Evolutionary conservation across 2,113 vertebrate species (phyloP).

Genomic region (Casuarius casuarius): DNA sequence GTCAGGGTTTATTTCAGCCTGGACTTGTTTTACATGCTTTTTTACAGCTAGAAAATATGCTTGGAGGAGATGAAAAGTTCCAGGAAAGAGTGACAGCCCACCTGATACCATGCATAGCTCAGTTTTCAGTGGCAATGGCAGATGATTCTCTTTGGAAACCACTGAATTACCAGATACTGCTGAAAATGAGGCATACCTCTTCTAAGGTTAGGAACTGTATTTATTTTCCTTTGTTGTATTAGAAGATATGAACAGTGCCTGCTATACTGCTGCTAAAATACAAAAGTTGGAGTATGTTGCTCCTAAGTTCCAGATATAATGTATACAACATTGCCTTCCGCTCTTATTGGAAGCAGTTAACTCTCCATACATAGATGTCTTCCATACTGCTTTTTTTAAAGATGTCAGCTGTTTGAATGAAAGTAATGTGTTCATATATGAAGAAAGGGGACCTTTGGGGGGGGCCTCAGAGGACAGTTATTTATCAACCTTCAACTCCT

Average conservation of each 20-base stretch:
- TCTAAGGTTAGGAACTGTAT: constrained; percentile 80
- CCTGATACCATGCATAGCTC: constrained; percentile 90
- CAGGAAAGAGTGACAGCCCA: constrained; percentile 82
- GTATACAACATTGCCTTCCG: not conserved
- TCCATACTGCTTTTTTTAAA: not conserved
- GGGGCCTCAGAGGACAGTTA: not conserved
- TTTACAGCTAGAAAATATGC: constrained; percentile 88
- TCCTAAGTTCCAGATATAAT: not conserved
- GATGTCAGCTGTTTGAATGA: not conserved
- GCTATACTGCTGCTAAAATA: not conserved
- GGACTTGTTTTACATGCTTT: not conserved
- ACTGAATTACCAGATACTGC: constrained; percentile 92
- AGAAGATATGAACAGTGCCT: not conserved
- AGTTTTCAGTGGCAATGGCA: constrained; percentile 89
- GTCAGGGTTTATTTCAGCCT: not conserved
- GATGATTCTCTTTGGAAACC: constrained; percentile 95
- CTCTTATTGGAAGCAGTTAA: not conserved
- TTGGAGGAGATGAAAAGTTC: constrained; percentile 86
- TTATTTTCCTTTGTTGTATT: not conserved
- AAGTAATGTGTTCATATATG: not conserved
- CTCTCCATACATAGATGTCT: not conserved
- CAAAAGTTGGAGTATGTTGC: not conserved
- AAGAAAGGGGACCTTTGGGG: not conserved
- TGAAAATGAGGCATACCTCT: constrained; percentile 88
- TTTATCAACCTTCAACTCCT: not conserved